Base-by-base conservation (phyloP, 2,113 vertebrate genomes). In the Alectura lathami region DNA sequence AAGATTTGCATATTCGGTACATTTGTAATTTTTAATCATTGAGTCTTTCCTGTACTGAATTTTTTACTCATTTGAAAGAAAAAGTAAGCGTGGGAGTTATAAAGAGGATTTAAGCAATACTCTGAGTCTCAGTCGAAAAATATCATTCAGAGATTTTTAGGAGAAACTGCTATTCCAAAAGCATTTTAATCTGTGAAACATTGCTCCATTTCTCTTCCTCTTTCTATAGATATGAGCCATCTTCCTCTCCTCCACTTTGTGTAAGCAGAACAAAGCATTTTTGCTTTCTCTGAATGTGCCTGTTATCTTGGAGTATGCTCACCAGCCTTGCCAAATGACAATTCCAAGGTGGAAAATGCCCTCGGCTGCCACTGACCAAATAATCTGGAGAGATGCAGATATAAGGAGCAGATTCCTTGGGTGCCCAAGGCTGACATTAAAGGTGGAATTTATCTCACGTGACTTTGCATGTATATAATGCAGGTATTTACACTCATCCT, bases 21-120 rank as follows among this genome's bases (percentile, higher is more conserved):
- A 83, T 77, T 86, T 91, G 88, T 94, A 88, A 88, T 93, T 97
- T 92, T 93, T 86, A 95, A 94, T 80, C 87, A 83, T 50, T 34
- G 68, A 93, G 64, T 43, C 89, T 95, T 88, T 73, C 68, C 78
- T 67, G 63, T 79, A 51, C 86, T 82, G 74, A 83, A 88, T 42
- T 62, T 95, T 96, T 82, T 83, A 79, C 64, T 89, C 51, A 60
- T 91, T 64, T 60, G 17, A 94, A 96, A 89, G 50, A 69, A 82
- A 83, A 68, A 87, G 62, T 13, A 14, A 85, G 17, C 0, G 66
- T 92, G 64, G 94, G 77, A 91, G 74, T 84, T 72, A 17, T n/a
- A 75, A 87, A 76, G 48, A 75, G n/a, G 53, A 88, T 82, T 87
- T 88, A 89, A 47, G 34, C 60, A 73, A 51, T 70, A 77, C 90